Evolutionary conservation across 1,140 invertebrate genomes (phyloP), one percentile per base, ranked within the genome.

Genomic region (Galleria mellonella): DNA sequence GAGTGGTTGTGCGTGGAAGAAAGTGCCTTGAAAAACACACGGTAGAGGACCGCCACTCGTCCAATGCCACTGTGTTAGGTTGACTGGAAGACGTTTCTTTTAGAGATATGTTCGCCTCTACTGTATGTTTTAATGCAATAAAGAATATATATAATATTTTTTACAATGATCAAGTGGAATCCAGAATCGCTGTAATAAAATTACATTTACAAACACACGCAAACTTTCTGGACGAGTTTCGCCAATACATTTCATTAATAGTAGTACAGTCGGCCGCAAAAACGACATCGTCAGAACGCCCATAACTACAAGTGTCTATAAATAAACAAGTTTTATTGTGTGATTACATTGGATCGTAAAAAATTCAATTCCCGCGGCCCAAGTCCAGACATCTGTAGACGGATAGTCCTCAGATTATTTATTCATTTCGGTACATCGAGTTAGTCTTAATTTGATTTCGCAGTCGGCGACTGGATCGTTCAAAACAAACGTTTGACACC

Each of bases 281-380:
- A 46, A 9, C 17, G 28, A 9, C 29, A 35, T 36, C 47, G 15
- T 43, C 23, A 17, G 37, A 32, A 42, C 47, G 39, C 9, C 42
- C 29, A 46, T 54, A 47, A 55, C 46, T 43, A 30, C 28, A 43
- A 55, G 51, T 51, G 53, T 51, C 44, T 40, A 55, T 60, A 60
- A 64, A 60, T 57, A 61, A 51, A 36, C 47, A 44, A 52, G 47
- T 57, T 61, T 61, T 61, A 61, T 48, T 42, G 45, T 43, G 47
- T 33, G 58, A 65, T 57, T 51, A 55, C 54, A 37, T 44, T 14
- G 30, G 30, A 12, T 58, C 62, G 50, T 65, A 65, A 65, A 65
- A 65, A 62, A 62, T 50, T 59, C 58, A 62, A 61, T 65, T 61
- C 55, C 6, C 17, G 33, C n/a, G n/a, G n/a, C 33, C 33, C 43